Evolutionary conservation across 2,888 invertebrate species (phyloP), one percentile per base, ranked within the genome.

Genomic region (Leucoptera coffeella): DNA sequence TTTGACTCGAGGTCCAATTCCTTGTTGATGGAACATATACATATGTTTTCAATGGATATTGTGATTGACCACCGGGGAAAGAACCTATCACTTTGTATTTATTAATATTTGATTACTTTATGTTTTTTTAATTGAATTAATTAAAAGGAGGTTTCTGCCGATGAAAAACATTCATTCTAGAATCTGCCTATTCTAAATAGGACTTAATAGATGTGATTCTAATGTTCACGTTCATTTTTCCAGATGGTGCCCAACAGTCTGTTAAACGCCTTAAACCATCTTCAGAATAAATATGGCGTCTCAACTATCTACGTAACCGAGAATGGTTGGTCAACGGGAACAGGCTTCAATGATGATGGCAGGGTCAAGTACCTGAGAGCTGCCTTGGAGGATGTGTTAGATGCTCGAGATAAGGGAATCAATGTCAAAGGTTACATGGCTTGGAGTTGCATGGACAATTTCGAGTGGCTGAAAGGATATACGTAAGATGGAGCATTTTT

Each of bases 401-500:
- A 71, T 17, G 47, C 55, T 1, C 35, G 74, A 8, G 60, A 69
- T 4, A 67, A 57, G 13, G 69, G 67, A 0, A 55, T 69, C 12
- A 48, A 61, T 14, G 47, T 75, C 0, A 49, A 45, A 26, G 77
- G 75, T 0, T 80, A 78, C 43, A 73, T 74, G 33, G 71, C 71
- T 2, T 79, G 80, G 78, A 75, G 75, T 31, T 47, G 81, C 4
- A 58, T 80, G 56, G 82, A 82, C 38, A 79, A 77, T 42, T 77
- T 79, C 36, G 80, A 81, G 43, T 81, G 79, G 78, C 47, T 52
- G 30, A 38, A 47, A 24, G 80, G 79, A 20, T 79, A 73, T 36
- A 50, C 46, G 64, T 75, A 44, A 65, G 71, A 53, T 19, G 15
- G n/a, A n/a, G n/a, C n/a, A n/a, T n/a, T n/a, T n/a, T n/a, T n/a